Evolutionary conservation across 2,113 vertebrate genomes (phyloP).

Genomic region (Hystrix brachyura): DNA sequence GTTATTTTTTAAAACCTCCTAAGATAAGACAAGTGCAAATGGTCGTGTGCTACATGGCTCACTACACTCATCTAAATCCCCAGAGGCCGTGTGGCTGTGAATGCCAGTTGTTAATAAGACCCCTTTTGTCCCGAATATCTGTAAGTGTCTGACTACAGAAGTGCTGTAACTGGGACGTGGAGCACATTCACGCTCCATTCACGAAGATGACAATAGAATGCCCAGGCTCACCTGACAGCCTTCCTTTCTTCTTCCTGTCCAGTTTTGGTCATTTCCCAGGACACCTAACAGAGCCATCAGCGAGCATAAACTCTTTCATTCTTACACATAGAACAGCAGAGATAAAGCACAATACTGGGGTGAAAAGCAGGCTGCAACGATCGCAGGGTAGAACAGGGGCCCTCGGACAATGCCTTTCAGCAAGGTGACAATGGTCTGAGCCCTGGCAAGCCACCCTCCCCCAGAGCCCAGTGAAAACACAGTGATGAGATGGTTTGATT

Average conservation of each 20-base stretch:
- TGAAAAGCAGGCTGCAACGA: not conserved
- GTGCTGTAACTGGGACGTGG: not conserved
- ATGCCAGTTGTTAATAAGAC: fast-evolving
- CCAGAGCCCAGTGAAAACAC: not conserved
- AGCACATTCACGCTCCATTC: not conserved
- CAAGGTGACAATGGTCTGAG: not conserved
- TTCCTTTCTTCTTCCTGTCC: not conserved
- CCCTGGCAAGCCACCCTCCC: not conserved
- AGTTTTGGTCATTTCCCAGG: constrained; percentile 42
- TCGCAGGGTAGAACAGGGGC: not conserved
- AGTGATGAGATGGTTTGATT: not conserved
- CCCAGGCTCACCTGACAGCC: not conserved
- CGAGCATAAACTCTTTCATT: constrained; percentile 37
- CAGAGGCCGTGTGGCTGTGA: not conserved
- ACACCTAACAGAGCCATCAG: not conserved
- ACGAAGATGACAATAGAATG: not conserved
- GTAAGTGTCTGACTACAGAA: not conserved
- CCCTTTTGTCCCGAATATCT: not conserved
- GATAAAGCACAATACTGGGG: constrained; percentile 16
- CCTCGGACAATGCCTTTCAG: constrained; percentile 64
- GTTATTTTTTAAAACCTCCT: not conserved
- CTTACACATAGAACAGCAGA: constrained; percentile 24
- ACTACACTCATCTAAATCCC: not conserved
- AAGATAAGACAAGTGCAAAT: not conserved
- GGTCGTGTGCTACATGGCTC: not conserved